Percentiles rank a stretch among this genome's conserved stretches.
Evolutionary conservation across 2,113 vertebrate species (phyloP).

Genomic region (Hyperopisus bebe): DNA sequence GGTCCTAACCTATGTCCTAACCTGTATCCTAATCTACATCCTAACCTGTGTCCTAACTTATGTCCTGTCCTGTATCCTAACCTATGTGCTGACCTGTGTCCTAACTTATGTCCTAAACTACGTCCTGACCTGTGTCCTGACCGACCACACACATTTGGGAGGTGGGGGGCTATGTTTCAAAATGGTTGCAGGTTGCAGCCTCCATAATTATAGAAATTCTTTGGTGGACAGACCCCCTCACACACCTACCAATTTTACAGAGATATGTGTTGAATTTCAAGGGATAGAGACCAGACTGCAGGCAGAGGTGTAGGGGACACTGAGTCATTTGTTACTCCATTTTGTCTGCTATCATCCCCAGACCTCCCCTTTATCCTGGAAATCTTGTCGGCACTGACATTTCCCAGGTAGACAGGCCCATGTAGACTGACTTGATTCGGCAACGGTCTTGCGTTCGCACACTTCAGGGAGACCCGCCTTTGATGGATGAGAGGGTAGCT

Average conservation of each 20-base stretch:
- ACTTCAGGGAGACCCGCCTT: not conserved
- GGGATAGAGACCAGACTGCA: not conserved
- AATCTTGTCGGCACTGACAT: not conserved
- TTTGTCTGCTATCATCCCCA: not conserved
- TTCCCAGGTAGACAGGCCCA: not conserved
- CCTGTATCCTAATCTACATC: too few species aligned
- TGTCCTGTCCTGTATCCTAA: too few species aligned
- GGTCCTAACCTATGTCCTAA: too few species aligned
- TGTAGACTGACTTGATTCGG: not conserved
- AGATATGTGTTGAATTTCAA: not conserved
- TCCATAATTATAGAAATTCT: not conserved
- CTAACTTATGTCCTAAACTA: accelerated
- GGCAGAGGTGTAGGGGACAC: not conserved
- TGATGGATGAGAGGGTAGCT: not conserved
- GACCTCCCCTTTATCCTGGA: not conserved
- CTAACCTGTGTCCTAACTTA: too few species aligned
- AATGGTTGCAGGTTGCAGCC: not conserved
- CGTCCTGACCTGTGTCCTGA: too few species aligned
- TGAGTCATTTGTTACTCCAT: not conserved
- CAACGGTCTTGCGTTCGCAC: not conserved
- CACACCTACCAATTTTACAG: not conserved
- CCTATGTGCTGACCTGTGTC: too few species aligned
- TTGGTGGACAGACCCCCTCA: not conserved
- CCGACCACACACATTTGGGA: not conserved
- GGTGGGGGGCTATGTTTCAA: not conserved